These are phyloP conservation scores for Adineta ricciae DNA, from an alignment of 2,888 invertebrate genomes.

Conservation along the genomic window DNA sequence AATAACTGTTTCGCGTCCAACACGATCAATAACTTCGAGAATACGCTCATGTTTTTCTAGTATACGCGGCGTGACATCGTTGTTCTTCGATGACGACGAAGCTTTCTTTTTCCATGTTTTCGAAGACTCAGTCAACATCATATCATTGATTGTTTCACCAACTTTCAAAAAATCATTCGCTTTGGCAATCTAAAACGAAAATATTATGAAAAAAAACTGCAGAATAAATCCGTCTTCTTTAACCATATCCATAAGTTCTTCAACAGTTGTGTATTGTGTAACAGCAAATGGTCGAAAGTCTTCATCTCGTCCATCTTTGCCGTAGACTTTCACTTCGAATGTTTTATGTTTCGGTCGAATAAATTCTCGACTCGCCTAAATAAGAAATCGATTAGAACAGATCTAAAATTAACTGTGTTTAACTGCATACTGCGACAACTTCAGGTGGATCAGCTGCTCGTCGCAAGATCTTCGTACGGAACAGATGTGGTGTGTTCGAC, in stretches of 20 bases:
- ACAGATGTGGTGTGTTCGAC: slow-evolving; percentile 12
- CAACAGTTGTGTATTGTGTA: slow-evolving; percentile 77
- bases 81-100: not conserved
- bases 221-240: not conserved
- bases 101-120: slow-evolving; percentile 20
- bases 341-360: slow-evolving; percentile 28
- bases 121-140: not conserved
- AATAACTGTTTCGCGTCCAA: slow-evolving; percentile 11
- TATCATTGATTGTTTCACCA: slow-evolving; percentile 12
- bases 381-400: not conserved
- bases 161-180: not conserved
- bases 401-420: not conserved
- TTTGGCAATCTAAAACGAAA: not conserved
- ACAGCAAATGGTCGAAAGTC: slow-evolving; percentile 50
- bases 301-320: slow-evolving; percentile 21
- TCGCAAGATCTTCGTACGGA: not conserved
- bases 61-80: not conserved
- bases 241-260: slow-evolving; percentile 65
- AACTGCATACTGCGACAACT: not conserved
- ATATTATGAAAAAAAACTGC: no score
- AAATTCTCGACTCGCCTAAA: not conserved
- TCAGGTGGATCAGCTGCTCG: not conserved
- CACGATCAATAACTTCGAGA: slow-evolving; percentile 11
- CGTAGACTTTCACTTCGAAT: slow-evolving; percentile 33
- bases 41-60: slow-evolving; percentile 11